Base-by-base conservation (phyloP, 2,797 vertebrate genomes). In the Ptychadena robeensis region DNA sequence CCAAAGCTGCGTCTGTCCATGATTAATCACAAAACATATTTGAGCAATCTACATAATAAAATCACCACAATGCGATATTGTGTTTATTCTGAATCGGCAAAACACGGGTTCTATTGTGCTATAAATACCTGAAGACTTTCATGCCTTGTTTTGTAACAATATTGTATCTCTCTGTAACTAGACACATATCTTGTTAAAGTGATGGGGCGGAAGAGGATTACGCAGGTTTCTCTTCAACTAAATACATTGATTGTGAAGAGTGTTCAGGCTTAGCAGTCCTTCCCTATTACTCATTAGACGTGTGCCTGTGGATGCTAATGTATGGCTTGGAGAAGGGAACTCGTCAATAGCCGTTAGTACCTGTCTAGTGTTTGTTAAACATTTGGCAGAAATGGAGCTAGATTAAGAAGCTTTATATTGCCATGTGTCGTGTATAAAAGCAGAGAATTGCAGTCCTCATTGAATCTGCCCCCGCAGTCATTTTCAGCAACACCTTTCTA, bases 201-300 rank as follows among this genome's bases (percentile, higher is more conserved):
- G 57, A 63, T 74, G 28, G 35, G n/a, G 34, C 25, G 35, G 6
- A 14, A 37, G 2, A 37, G 27, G 57, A 76, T 76, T 65, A 76
- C 73, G 40, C 15, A n/a, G 28, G 28, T 53, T 18, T 37, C 9
- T 64, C 18, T 30, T 4, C n/a, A 25, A 8, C n/a, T 44, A 14
- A 76, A 76, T 65, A 22, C 59, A 76, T 76, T 76, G 73, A 76
- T 76, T 40, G n/a, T 35, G 30, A 34, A 57, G 14, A 35, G 32
- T 38, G 7, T 65, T 18, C 27, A 72, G 27, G 3, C 25, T 53
- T 53, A 44, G 12, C 69, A 31, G 69, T 48, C 31, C 27, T 31
- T 30, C 32, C 28, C 15, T 32, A 30, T n/a, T 48, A 53, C 44
- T 53, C 18, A 7, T 53, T 53, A 22, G 44, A 53, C 44, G 8